A percentile compares a stretch with the other conserved stretches of the same genome.
phyloP scores from a whole-genome alignment of 2,888 invertebrate genomes.

The Aromia moschata region DNA sequence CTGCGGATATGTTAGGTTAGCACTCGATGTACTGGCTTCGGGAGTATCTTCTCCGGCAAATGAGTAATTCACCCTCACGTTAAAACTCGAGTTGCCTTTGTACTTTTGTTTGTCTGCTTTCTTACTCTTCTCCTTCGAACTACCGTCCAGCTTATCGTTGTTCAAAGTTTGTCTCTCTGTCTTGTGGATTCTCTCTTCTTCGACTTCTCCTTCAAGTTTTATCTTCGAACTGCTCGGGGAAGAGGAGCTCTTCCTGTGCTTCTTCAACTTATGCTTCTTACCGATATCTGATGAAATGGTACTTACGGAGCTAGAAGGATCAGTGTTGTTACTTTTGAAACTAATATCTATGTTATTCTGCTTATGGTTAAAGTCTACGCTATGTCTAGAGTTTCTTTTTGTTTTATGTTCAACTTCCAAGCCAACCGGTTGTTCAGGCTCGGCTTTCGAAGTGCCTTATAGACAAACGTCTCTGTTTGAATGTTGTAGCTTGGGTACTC shows the following conservation, averaged over 20 bases:
- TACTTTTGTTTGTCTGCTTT: conserved; percentile 30
- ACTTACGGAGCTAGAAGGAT: conserved; percentile 31
- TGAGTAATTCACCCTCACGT: conserved; percentile 22
- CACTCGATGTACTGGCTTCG: conserved; percentile 45
- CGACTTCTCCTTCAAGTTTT: conserved; percentile 31
- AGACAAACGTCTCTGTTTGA: conserved; percentile 37
- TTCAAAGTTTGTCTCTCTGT: conserved; percentile 26
- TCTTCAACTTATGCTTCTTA: conserved; percentile 36
- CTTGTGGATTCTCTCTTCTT: conserved; percentile 31
- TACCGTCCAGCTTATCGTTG: conserved; percentile 21
- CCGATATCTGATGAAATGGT: conserved; percentile 27
- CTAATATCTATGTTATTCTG: conserved; percentile 33
- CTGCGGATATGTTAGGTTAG: conserved; percentile 50
- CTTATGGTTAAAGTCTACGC: conserved; percentile 35
- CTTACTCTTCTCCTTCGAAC: conserved; percentile 30
- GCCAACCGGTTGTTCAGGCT: conserved; percentile 26
- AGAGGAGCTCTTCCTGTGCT: conserved; percentile 37
- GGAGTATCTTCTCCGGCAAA: conserved; percentile 31
- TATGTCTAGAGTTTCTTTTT: conserved; percentile 35
- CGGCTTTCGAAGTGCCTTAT: conserved; percentile 28
- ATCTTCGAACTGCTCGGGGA: conserved; percentile 28
- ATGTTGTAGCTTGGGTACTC: conserved; percentile 27
- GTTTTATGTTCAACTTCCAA: conserved; percentile 33
- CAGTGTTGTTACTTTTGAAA: conserved; percentile 34
- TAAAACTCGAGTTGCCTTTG: conserved; percentile 28